Evolutionary conservation across 2,888 invertebrate genomes (phyloP), one percentile per base, ranked within the genome.

Genomic region (Coremacera marginata): DNA sequence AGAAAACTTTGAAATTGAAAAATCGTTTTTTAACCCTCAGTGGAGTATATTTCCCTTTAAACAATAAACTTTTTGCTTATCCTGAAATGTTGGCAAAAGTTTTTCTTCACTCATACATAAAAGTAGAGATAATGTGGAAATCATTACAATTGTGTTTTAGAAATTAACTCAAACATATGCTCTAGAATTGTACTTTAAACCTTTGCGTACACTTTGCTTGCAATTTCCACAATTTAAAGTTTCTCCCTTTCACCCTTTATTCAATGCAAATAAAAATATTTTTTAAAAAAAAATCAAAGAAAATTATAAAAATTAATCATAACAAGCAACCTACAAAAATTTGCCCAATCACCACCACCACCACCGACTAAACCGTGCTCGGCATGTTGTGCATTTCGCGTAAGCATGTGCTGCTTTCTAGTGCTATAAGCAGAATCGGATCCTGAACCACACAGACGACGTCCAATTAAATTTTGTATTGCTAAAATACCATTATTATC

Each of bases 281-380:
- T 25, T 11, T 51, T 19, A 22, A 60, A 60, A 22, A n/a, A 62
- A 37, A 25, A 34, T 4, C 31, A 52, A 11, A 52, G 1, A 52
- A 22, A 27, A 70, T 27, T 16, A 62, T 31, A 49, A 51, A 31
- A 73, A 73, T 19, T 62, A 62, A 51, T n/a, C 16, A 27, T 77
- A 87, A 86, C 82, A 89, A 89, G 89, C 89, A 88, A 90, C 90
- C 89, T 90, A 90, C 90, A 89, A 85, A 89, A 87, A 86, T 89
- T 89, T 83, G 89, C 85, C 86, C 85, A 86, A 81, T 88, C 88
- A 85, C 86, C 86, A 83, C 84, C 86, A 83, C 84, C 86, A 82
- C 70, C 71, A 75, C 77, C 78, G 84, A 86, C 85, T 83, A 89
- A 88, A 86, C 88, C 88, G 84, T 86, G 86, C 84, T 86, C 83